Evolutionary conservation across 2,113 vertebrate genomes (phyloP).

Genomic region (Brienomyrus longianalis): DNA sequence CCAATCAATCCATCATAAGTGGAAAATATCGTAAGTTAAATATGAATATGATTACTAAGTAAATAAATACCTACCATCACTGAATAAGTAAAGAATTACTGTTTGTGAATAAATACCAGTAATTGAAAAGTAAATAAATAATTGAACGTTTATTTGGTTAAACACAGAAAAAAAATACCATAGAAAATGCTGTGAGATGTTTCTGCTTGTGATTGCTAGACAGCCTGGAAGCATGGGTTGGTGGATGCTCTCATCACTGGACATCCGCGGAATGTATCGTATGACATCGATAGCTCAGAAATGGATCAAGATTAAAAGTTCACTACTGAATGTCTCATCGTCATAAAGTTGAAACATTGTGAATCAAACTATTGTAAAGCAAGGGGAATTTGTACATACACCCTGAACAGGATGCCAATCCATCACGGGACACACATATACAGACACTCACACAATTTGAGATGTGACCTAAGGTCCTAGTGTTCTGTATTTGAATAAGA

Average conservation of each 20-base stretch:
- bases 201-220: not conserved
- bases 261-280: not conserved
- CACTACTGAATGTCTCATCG: not conserved
- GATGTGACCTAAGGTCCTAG: not conserved
- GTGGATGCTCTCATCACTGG: not conserved
- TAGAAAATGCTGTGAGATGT: too few species aligned
- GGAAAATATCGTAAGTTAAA: not conserved
- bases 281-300: not conserved
- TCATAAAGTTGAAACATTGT: not conserved
- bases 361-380: not conserved
- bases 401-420: not conserved
- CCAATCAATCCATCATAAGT: not conserved
- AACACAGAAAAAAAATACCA: not conserved
- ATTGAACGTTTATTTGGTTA: not conserved
- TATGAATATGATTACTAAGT: not conserved
- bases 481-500: not conserved
- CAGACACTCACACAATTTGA: not conserved
- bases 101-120: not conserved
- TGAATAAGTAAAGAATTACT: not conserved
- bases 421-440: not conserved
- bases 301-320: not conserved
- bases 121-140: not conserved
- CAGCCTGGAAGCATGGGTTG: not conserved
- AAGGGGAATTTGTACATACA: not conserved
- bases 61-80: not conserved